Base-by-base conservation (phyloP, 2,888 invertebrate species). In the Machimus atricapillus region DNA sequence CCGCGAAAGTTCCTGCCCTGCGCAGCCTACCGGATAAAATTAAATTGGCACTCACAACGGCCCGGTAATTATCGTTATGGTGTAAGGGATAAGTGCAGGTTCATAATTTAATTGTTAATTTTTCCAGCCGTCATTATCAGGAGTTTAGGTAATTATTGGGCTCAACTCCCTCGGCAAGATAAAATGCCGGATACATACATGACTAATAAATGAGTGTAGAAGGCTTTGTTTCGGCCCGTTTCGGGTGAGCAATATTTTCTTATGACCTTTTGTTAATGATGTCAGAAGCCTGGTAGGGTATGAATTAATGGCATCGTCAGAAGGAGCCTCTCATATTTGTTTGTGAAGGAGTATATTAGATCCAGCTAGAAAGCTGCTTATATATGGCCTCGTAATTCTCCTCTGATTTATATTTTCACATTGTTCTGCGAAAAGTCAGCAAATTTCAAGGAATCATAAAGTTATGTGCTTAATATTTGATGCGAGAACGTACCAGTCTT, bases 41-140 rank as follows among this genome's bases (percentile, higher is more conserved):
- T 74, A 74, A 85, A 74, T 85, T 43, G 43, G 74, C 40, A 27
- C 52, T 85, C 73, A 74, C 43, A 73, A 74, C 85, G 74, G 73
- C 46, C 74, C 74, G 46, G 74, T 74, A 74, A 85, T 85, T 74
- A 85, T 74, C 74, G 23, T 74, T 85, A 46, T 46, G 85, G 85
- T 27, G 74, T 73, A 74, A 34, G 46, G 85, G 85, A 74, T 85
- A 85, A 74, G 85, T 73, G 85, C 74, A 37, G 85, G 74, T 74
- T 85, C 85, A 85, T 85, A 85, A 85, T 74, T 85, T 85, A 85
- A 85, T 85, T 85, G 85, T 73, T 85, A 85, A 85, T 85, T 85
- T 85, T 85, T 85, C 85, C 74, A 74, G 74, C 85, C 85, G 85
- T 85, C 85, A 85, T 85, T 85, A 85, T 85, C 85, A 85, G 85